Evolutionary conservation across 2,113 vertebrate species (phyloP), one percentile per base, ranked within the genome.

Genomic region (Addax nasomaculatus): DNA sequence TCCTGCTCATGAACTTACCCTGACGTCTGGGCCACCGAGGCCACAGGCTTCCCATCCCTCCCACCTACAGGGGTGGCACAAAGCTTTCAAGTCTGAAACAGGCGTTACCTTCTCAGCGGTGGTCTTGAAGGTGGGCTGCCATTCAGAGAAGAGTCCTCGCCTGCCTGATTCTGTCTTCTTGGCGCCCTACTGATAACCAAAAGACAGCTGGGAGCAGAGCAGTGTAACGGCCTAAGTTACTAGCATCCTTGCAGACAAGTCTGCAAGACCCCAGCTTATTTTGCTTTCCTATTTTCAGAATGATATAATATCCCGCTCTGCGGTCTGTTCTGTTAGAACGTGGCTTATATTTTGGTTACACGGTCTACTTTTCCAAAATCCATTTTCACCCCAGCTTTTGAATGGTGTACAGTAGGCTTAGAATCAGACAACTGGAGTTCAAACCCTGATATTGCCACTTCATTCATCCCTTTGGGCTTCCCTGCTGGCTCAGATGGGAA

Each of bases 11-110:
- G 47, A 81, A 47, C 49, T 73, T 51, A 53, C 15, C 11, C 1
- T 8, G 5, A 15, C 0, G 7, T 58, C 13, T 47, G 43, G 84
- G 2, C 43, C 16, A 6, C 51, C 0, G 1, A 76, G n/a, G 11
- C 47, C 5, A 0, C 2, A 6, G 47, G 11, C 21, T 33, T 43
- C 29, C 7, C 67, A 17, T 6, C 0, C 33, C 29, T 51, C 39
- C 43, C 21, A 47, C 16, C 29, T 7, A 11, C 7, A 5, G 39
- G 47, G 53, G 11, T 13, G 33, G 15, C 49, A 11, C 53, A 30
- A 23, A 17, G 14, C 33, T 78, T n/a, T 58, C 1, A 1, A 43
- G 49, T 23, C 53, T 64, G 67, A 57, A 39, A 36, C 3, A 39
- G 1, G 14, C 2, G 51, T 55, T 62, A 45, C 7, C 11, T 70